Evolutionary conservation across 2,797 vertebrate species (phyloP), one percentile per base, ranked within the genome.

Genomic region (Amblyopsis hoosieri): DNA sequence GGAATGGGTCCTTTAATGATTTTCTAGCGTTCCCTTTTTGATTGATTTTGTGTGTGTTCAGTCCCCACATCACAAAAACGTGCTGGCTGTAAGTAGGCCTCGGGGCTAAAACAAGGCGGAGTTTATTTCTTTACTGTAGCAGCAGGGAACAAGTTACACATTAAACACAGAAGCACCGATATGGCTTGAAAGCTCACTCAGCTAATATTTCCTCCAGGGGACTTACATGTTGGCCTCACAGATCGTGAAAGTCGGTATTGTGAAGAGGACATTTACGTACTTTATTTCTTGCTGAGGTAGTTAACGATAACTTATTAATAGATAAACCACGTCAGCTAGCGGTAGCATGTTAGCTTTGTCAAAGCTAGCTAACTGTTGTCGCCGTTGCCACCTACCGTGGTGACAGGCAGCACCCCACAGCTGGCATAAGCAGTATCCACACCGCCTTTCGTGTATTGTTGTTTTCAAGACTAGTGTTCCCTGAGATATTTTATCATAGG

Each of bases 331-430:
- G 15, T 45, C 49, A 50, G 84, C 84, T 78, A 81, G 58, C 48
- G 54, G 57, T 88, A 86, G 84, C 80, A 8, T 57, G 70, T 48
- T 75, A 81, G 81, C 81, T 57, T n/a, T 51, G 11, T 8, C 33
- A 37, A 1, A 12, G 52, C 62, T 69, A 58, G 74, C 62, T 51
- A 29, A 4, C 33, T 66, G 54, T 72, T 72, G 4, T 57, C 51
- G 50, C 45, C 51, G 64, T 50, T 53, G 53, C 54, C 60, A 23
- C 23, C 23, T 23, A 23, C 76, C 64, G 54, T 67, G 29, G 70
- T 59, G 42, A 69, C 4, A 23, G 23, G 23, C 3, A 14, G 29
- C 2, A 45, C 9, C 33, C 33, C 33, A 48, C 46, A 3, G 46
- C 46, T 12, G 13, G 11, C 46, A 9, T 12, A 48, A 48, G 12